Conservation (phyloP, 2,888 invertebrate species). For the Siphlonurus alternatus region DNA sequence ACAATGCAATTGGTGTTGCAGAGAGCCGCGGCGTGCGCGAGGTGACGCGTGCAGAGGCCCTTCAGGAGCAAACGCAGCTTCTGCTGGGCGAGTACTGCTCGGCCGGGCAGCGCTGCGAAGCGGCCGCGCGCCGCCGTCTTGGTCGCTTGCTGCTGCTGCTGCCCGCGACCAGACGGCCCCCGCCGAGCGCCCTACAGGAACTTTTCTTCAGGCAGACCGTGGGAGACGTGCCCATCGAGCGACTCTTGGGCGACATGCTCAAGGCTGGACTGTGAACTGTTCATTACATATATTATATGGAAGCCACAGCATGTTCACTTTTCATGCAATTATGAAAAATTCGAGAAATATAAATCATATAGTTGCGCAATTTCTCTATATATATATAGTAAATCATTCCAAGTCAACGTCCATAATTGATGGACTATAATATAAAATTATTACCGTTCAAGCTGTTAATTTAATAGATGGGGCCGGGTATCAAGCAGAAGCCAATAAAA, state of each 20-base stretch:
- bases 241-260: constrained; percentile 48
- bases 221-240: constrained; percentile 53
- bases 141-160: constrained; percentile 57
- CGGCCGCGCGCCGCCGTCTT: constrained; percentile 31
- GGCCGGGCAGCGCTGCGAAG: constrained; percentile 9
- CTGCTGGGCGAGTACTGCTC: constrained; percentile 56
- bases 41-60: constrained; percentile 37
- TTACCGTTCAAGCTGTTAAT: too few species aligned
- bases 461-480: too few species aligned
- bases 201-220: constrained; percentile 64
- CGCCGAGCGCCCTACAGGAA: constrained; percentile 39
- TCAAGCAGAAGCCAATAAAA: too few species aligned
- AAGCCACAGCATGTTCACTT: too few species aligned
- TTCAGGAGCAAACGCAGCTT: constrained; percentile 67
- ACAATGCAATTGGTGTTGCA: too few species aligned
- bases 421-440: too few species aligned
- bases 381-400: too few species aligned
- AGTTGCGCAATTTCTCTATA: too few species aligned
- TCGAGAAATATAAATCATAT: too few species aligned
- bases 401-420: too few species aligned
- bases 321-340: too few species aligned
- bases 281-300: too few species aligned
- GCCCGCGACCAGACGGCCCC: constrained; percentile 41
- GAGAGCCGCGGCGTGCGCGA: constrained; percentile 45
- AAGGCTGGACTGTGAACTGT: not conserved